A percentile compares a stretch with the other conserved stretches of the same genome.
These are phyloP conservation scores for Drosophila austrosaltans DNA, from an alignment of 2,888 invertebrate species.

Conservation along the genomic window DNA sequence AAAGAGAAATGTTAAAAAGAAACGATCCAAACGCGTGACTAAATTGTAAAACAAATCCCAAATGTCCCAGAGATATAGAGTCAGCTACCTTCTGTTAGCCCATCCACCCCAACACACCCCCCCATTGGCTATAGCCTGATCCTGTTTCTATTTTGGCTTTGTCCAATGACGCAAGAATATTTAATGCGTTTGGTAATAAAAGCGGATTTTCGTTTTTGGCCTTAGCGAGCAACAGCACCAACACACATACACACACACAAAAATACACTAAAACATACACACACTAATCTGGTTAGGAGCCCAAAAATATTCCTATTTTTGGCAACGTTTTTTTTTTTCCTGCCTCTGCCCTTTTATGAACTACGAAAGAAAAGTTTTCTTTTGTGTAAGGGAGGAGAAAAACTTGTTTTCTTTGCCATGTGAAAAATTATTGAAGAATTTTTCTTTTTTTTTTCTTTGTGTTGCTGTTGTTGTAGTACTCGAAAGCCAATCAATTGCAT, in stretches of 20 bases:
- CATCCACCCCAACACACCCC: neutral
- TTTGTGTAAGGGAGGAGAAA: constrained; percentile 6
- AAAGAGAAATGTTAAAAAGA: constrained; percentile 50
- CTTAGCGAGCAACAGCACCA: constrained; percentile 32
- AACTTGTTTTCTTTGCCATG: constrained; percentile 48
- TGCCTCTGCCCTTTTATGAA: constrained; percentile 51
- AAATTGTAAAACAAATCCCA: constrained; percentile 66
- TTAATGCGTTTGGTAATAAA: constrained; percentile 72
- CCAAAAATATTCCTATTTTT: constrained; percentile 16
- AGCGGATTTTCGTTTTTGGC: constrained; percentile 64
- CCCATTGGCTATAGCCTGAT: constrained; percentile 15
- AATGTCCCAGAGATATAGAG: constrained; percentile 23
- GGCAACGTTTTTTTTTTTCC: constrained; percentile 31
- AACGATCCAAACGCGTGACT: constrained; percentile 63
- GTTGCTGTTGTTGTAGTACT: constrained; percentile 36
- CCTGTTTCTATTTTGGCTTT: constrained; percentile 34
- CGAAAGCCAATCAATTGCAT: constrained; percentile 69
- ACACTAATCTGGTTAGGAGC: constrained; percentile 17
- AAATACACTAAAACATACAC: constrained; percentile 4
- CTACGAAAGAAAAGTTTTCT: constrained; percentile 41
- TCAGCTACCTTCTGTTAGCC: constrained; percentile 5
- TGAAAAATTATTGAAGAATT: constrained; percentile 56
- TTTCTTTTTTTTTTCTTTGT: constrained; percentile 16
- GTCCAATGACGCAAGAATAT: constrained; percentile 74
- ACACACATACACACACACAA: neutral